Base-by-base conservation (phyloP, 2,113 vertebrate genomes). In the Halcyon senegalensis region DNA sequence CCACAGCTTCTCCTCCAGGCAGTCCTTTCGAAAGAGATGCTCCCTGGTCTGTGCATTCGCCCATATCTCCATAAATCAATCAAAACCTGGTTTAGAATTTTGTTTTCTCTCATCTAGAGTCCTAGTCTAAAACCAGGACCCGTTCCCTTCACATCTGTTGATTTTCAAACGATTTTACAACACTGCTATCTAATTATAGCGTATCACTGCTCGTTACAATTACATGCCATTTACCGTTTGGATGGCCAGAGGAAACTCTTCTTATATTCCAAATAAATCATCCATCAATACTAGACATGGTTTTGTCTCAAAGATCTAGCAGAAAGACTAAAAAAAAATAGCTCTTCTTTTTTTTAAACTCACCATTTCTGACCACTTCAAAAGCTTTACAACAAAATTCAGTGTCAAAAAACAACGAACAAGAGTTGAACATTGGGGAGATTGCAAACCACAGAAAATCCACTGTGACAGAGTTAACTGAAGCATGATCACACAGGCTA, bases 401-500 rank as follows among this genome's bases (percentile, higher is more conserved):
- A 1, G 20, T 33, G 78, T 80, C 87, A 86, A 60, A 89, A 89
- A 96, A 69, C 67, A 73, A 78, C 8, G 70, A 91, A 79, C 33
- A 60, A 4, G 75, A 91, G 83, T 30, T 91, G 67, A 87, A 68
- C 51, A 46, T 4, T 91, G 79, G 51, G 33, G 50, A 79, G 92
- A 56, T 5, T 44, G 66, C 78, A 93, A 82, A 77, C 25, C 75
- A 77, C 50, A 8, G 63, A 66, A 89, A 96, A 97, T 89, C 35
- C 92, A 81, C 44, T 72, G 43, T 95, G 96, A 97, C 95, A 97
- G 95, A 94, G 77, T 48, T 14, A 95, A 94, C 43, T 68, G 77
- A 90, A 89, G 84, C 93, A 87, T 96, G 94, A 91, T 73, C 77
- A 63, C 76, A 91, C 70, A 95, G 87, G 94, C 92, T 94, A 93